Percentiles rank a stretch among this genome's conserved stretches.
phyloP scores from a whole-genome alignment of 2,113 vertebrate genomes.

The Atlantisia rogersi region DNA sequence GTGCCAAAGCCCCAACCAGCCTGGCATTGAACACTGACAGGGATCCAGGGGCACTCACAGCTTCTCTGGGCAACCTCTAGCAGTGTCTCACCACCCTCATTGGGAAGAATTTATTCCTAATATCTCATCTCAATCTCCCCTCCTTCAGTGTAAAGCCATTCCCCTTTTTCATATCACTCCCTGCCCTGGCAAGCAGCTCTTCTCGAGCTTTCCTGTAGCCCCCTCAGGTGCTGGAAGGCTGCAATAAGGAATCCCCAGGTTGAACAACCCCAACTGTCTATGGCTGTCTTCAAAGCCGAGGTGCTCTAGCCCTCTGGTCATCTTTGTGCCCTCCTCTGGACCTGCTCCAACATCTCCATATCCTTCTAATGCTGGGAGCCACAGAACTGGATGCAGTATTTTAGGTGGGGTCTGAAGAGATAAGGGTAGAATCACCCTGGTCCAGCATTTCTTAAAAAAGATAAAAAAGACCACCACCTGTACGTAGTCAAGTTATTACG shows the following conservation, averaged over 20 bases:
- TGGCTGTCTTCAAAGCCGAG: neutral
- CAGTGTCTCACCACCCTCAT: neutral
- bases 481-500: neutral
- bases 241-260: rapidly evolving
- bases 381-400: neutral
- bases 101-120: neutral
- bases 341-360: rapidly evolving
- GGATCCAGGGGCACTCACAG: neutral
- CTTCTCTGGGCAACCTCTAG: neutral
- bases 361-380: neutral
- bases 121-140: too few relatives aligned
- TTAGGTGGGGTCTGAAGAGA: rapidly evolving
- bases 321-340: rapidly evolving
- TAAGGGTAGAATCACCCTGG: rapidly evolving
- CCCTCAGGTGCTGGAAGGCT: neutral
- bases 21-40: neutral
- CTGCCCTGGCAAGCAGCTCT: rapidly evolving
- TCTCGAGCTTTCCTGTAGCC: neutral
- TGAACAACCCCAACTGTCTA: neutral
- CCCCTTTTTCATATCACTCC: rapidly evolving
- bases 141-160: neutral
- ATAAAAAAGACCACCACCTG: too few relatives aligned
- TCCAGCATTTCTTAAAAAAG: neutral
- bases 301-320: neutral
- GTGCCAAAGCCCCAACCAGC: neutral